phyloP scores from a whole-genome alignment of 2,113 vertebrate species.

The Leucosticte australis region DNA sequence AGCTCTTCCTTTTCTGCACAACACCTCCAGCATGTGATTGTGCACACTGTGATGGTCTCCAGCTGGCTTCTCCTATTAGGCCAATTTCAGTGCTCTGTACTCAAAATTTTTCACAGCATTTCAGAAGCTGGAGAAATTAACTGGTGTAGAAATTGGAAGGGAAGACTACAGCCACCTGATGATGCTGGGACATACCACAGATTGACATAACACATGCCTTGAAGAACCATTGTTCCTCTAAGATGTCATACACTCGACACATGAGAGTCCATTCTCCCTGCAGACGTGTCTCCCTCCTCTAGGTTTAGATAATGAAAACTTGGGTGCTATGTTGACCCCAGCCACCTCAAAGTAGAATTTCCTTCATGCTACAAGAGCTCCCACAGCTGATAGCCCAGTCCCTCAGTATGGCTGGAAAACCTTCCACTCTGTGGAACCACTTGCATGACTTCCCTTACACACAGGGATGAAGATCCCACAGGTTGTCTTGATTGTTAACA shows the following conservation, averaged over 20 bases:
- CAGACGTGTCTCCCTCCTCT: not conserved
- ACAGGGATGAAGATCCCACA: not conserved
- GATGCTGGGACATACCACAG: not conserved
- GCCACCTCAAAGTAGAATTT: not conserved
- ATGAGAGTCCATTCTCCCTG: not conserved
- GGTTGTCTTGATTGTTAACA: not conserved
- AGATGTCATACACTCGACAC: not conserved
- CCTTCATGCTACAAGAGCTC: not conserved
- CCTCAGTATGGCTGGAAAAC: not conserved
- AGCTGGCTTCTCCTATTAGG: not conserved
- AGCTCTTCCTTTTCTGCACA: not conserved
- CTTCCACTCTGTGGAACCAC: not conserved
- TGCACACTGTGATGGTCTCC: not conserved
- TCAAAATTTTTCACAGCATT: not conserved
- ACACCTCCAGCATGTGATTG: not conserved
- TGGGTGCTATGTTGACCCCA: not conserved
- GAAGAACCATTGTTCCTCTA: not conserved
- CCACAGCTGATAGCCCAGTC: not conserved
- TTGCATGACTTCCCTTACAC: not conserved
- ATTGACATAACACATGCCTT: rapidly evolving
- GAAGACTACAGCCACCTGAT: not conserved
- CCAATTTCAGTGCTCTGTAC: not conserved
- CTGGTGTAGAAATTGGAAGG: not conserved
- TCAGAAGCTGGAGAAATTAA: not conserved
- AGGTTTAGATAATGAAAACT: not conserved